Percentiles rank a stretch among this genome's conserved stretches.
Conservation (phyloP, 2,113 vertebrate genomes). For the Elachura formosa region DNA sequence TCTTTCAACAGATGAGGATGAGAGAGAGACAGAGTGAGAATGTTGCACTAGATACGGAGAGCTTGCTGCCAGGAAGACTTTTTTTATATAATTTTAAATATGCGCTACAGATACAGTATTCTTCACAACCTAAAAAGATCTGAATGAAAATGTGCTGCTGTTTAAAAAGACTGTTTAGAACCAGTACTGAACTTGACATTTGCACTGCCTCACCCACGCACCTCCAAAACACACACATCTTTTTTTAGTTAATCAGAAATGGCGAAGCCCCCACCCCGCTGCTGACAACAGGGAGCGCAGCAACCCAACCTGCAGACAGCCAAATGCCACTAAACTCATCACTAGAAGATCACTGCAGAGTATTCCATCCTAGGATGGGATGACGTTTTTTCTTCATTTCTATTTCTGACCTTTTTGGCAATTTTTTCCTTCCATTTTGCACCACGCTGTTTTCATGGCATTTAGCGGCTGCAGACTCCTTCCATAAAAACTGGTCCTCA, state of each 20-base stretch:
- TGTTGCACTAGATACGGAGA: conserved; percentile 35
- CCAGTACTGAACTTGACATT: conserved; percentile 53
- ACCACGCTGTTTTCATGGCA: not conserved
- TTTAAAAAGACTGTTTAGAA: conserved; percentile 49
- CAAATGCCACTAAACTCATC: conserved; percentile 11
- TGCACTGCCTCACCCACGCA: conserved; percentile 33
- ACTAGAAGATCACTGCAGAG: not conserved
- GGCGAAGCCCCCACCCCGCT: not conserved
- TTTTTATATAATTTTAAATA: conserved; percentile 68
- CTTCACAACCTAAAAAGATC: conserved; percentile 59
- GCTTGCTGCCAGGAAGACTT: conserved; percentile 45
- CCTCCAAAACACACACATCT: conserved; percentile 38
- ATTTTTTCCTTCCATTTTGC: not conserved
- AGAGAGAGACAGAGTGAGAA: conserved; percentile 46
- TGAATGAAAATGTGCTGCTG: conserved; percentile 63
- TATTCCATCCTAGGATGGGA: not conserved
- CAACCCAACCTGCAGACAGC: conserved; percentile 34
- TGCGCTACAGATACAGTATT: conserved; percentile 65
- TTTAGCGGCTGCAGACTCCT: not conserved
- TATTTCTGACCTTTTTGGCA: not conserved
- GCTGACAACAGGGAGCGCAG: conserved; percentile 6
- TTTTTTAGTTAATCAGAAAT: conserved; percentile 60
- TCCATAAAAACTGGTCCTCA: not conserved
- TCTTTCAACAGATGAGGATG: conserved; percentile 55
- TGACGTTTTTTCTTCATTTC: not conserved